Evolutionary conservation across 2,888 invertebrate genomes (phyloP).

Genomic region (Heliconius hortense): DNA sequence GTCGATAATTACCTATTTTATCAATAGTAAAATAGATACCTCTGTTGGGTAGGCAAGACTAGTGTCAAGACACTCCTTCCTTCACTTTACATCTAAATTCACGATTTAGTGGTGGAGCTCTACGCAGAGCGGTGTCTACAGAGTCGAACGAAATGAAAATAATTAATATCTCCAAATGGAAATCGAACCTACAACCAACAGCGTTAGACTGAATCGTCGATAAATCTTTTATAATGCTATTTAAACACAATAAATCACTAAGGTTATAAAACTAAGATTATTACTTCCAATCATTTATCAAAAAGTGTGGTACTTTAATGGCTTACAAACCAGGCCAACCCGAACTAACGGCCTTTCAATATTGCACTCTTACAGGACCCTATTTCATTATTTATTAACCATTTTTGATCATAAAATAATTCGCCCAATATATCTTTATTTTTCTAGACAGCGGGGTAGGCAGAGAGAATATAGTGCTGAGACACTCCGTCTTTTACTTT

Average conservation of each 20-base stretch:
- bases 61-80: too few species aligned
- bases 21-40: too few species aligned
- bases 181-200: background rate
- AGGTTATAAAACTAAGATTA: constrained; percentile 14
- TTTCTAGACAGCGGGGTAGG: too few species aligned
- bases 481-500: background rate
- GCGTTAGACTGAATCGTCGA: background rate
- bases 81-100: too few species aligned
- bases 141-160: too few species aligned
- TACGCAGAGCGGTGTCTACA: background rate
- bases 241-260: background rate
- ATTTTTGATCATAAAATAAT: constrained; percentile 15
- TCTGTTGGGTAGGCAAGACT: too few species aligned
- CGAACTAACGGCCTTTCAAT: constrained; percentile 19
- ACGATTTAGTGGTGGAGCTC: too few species aligned
- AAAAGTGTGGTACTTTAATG: constrained; percentile 22
- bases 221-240: background rate
- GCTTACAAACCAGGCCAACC: constrained; percentile 24
- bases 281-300: constrained; percentile 6
- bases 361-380: constrained; percentile 19
- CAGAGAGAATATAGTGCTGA: background rate
- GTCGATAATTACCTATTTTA: too few species aligned
- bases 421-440: constrained; percentile 10
- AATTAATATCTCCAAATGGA: background rate
- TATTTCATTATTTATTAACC: constrained; percentile 24